A percentile compares a stretch with the other conserved stretches of the same genome.
Conservation (phyloP, 1,140 invertebrate genomes). For the Wiebesia pumilae region DNA sequence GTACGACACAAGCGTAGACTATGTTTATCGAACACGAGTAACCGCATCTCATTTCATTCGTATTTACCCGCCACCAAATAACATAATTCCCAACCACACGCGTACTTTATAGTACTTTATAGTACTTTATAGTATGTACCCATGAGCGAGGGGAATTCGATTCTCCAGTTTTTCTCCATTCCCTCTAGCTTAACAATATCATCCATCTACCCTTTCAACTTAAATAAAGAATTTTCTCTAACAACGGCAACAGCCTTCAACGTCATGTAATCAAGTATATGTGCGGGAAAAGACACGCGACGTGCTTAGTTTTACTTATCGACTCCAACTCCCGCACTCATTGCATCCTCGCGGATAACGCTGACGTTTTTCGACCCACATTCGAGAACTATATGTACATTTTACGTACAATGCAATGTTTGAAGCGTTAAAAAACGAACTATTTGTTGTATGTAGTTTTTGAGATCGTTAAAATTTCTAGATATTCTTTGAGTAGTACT, state of each 20-base stretch:
- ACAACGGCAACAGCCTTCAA: not conserved
- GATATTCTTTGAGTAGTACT: no score
- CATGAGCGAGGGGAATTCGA: not conserved
- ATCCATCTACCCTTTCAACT: not conserved
- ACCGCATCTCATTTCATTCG: no score
- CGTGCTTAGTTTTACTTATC: constrained; percentile 23
- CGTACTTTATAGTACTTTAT: no score
- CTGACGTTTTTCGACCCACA: not conserved
- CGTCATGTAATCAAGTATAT: not conserved
- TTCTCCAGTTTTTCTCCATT: constrained; percentile 25
- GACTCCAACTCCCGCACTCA: not conserved
- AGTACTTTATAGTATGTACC: no score
- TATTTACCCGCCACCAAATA: not conserved
- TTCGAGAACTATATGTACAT: not conserved
- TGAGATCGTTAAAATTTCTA: no score
- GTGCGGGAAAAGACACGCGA: not conserved
- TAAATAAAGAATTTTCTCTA: not conserved
- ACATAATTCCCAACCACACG: not conserved
- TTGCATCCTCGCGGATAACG: not conserved
- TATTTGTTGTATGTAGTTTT: no score
- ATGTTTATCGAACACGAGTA: no score
- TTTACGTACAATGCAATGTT: not conserved
- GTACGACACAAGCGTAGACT: no score
- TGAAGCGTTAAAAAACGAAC: not conserved
- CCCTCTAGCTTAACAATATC: constrained; percentile 14